Evolutionary conservation across 2,797 vertebrate genomes (phyloP).

Genomic region (Myotis daubentonii): DNA sequence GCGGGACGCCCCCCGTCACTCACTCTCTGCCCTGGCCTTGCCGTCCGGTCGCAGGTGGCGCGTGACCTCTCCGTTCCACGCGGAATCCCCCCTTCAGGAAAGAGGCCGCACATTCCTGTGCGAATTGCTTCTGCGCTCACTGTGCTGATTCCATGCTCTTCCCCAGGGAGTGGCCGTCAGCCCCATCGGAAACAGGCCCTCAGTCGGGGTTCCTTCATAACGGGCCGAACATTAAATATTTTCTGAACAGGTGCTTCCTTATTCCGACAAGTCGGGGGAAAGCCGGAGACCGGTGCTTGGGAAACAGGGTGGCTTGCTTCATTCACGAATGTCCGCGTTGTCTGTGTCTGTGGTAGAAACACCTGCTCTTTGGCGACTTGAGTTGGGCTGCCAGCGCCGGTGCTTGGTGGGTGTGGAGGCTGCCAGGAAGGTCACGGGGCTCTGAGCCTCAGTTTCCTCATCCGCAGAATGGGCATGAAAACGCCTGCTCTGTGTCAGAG

Average conservation of each 20-base stretch:
- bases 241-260: neutral
- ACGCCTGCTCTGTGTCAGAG: neutral
- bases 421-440: neutral
- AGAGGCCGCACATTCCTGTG: neutral
- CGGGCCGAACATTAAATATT: neutral
- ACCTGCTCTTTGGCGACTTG: neutral
- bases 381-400: neutral
- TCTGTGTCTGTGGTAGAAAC: neutral
- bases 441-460: neutral
- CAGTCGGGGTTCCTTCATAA: neutral
- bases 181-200: neutral
- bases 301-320: neutral
- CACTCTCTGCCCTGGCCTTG: neutral
- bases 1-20: neutral
- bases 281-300: neutral
- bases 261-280: neutral
- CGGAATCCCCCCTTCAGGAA: neutral
- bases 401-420: neutral
- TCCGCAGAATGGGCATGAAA: conserved; percentile 1
- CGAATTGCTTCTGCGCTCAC: neutral
- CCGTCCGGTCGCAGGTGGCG: neutral
- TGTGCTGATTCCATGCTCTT: neutral
- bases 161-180: neutral
- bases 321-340: neutral
- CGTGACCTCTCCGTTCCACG: neutral